Percentiles rank a stretch among this genome's conserved stretches.
Conservation (phyloP, 2,888 invertebrate genomes). For the Cephalotes varians region DNA sequence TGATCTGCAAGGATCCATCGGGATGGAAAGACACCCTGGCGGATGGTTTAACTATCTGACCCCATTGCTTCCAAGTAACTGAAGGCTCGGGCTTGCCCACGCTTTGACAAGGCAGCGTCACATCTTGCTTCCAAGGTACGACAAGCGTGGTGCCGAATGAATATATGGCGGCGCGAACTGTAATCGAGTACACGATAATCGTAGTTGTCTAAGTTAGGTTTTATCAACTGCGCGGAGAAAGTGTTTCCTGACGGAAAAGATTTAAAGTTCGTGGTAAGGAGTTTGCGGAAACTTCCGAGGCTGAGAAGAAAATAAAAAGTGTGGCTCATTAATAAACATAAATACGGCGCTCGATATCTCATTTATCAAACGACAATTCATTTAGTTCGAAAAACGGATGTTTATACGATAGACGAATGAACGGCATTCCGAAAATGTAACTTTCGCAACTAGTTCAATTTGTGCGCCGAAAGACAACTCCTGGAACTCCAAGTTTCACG, state of each 20-base stretch:
- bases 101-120: conserved; percentile 93
- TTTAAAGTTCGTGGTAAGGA: conserved; percentile 10
- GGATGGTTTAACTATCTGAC: conserved; percentile 90
- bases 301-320: conserved; percentile 1
- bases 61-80: conserved; percentile 93
- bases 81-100: conserved; percentile 94
- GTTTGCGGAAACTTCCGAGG: conserved; percentile 2
- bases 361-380: conserved; percentile 35
- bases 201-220: conserved; percentile 15
- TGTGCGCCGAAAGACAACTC: conserved; percentile 3
- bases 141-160: conserved; percentile 85
- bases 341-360: conserved; percentile 15
- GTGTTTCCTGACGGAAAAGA: conserved; percentile 15
- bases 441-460: conserved; percentile 40
- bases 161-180: conserved; percentile 85
- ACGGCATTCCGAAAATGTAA: conserved; percentile 9
- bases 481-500: conserved; percentile 27
- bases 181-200: conserved; percentile 26
- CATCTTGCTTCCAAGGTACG: conserved; percentile 94
- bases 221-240: background rate
- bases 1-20: conserved; percentile 91
- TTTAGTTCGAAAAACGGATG: conserved; percentile 27
- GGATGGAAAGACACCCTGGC: conserved; percentile 89
- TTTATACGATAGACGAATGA: conserved; percentile 18
- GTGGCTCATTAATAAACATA: conserved; percentile 37